A percentile compares a stretch with the other conserved stretches of the same genome.
These are phyloP conservation scores for Agraylea sexmaculata DNA, from an alignment of 1,140 invertebrate genomes.

Conservation along the genomic window DNA sequence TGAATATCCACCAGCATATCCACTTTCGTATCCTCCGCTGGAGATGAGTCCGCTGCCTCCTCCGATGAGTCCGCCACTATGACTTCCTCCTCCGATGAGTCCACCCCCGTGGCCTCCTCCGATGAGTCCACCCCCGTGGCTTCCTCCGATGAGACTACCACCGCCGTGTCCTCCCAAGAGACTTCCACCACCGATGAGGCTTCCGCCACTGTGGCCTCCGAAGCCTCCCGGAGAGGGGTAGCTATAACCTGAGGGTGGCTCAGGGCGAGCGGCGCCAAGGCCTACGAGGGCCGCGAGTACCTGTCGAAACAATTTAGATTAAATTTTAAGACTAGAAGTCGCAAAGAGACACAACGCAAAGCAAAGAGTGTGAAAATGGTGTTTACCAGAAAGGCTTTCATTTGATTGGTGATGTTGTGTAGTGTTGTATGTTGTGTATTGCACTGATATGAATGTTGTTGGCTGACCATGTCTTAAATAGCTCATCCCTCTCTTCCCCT, in stretches of 20 bases:
- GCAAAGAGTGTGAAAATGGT: too few species aligned
- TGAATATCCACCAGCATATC: slow-evolving; percentile 23
- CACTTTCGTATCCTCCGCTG: slow-evolving; percentile 15
- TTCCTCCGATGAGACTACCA: slow-evolving; percentile 8
- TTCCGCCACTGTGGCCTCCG: slow-evolving; percentile 29
- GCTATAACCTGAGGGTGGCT: slow-evolving; percentile 36
- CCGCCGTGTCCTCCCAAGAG: slow-evolving; percentile 5
- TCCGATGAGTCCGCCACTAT: slow-evolving; percentile 24
- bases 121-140: slow-evolving; percentile 21
- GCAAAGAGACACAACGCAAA: slow-evolving; percentile 2
- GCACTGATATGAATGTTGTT: too few species aligned
- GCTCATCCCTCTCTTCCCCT: slow-evolving; percentile 17
- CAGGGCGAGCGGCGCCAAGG: slow-evolving; percentile 33
- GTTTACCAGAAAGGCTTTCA: slow-evolving; percentile 17
- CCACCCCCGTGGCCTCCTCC: slow-evolving; percentile 17
- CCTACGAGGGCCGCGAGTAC: slow-evolving; percentile 33
- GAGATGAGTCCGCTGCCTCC: slow-evolving; percentile 26
- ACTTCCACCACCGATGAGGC: slow-evolving; percentile 22
- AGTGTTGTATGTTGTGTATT: too few species aligned
- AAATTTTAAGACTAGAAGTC: neutral
- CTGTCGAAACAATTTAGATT: slow-evolving; percentile 23
- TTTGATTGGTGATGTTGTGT: slow-evolving; percentile 13
- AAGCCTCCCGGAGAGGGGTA: slow-evolving; percentile 31
- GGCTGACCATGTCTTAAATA: slow-evolving; percentile 12
- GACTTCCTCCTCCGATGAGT: slow-evolving; percentile 19